A percentile compares a stretch with the other conserved stretches of the same genome.
Evolutionary conservation across 1,140 invertebrate species (phyloP).

Genomic region (Penaeus chinensis): DNA sequence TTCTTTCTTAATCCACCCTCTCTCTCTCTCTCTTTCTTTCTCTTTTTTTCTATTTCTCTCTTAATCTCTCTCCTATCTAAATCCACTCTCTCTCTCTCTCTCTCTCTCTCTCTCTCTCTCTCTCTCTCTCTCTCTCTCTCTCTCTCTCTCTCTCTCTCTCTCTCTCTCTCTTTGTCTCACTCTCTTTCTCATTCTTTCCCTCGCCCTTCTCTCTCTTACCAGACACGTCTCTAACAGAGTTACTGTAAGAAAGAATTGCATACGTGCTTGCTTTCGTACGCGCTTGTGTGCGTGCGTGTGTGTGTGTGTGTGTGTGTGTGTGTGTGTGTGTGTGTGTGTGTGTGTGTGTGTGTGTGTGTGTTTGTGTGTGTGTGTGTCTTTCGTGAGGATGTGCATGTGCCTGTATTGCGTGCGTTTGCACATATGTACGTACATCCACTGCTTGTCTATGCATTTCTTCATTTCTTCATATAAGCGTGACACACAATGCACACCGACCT

Average conservation of each 20-base stretch:
- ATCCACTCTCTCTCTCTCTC: neutral
- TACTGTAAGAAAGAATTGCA: neutral
- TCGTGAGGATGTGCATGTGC: too few species aligned
- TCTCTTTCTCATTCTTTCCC: neutral
- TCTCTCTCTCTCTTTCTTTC: neutral
- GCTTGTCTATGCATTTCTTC: too few species aligned
- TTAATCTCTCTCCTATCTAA: too few species aligned
- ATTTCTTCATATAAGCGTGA: too few species aligned
- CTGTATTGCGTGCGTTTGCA: too few species aligned
- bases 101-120: neutral
- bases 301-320: neutral
- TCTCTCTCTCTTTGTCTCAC: neutral
- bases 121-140: neutral
- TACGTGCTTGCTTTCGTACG: neutral
- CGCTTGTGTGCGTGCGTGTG: neutral
- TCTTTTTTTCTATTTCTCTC: neutral
- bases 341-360: neutral
- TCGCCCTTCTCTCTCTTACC: neutral
- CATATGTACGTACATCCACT: too few species aligned
- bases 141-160: neutral
- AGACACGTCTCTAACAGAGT: neutral
- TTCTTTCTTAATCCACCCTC: neutral
- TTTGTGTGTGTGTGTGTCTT: too few species aligned
- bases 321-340: too few species aligned
- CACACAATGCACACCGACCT: too few species aligned